Percentiles rank a stretch among this genome's conserved stretches.
Evolutionary conservation across 2,113 vertebrate species (phyloP).

Genomic region (Chaenocephalus aceratus): DNA sequence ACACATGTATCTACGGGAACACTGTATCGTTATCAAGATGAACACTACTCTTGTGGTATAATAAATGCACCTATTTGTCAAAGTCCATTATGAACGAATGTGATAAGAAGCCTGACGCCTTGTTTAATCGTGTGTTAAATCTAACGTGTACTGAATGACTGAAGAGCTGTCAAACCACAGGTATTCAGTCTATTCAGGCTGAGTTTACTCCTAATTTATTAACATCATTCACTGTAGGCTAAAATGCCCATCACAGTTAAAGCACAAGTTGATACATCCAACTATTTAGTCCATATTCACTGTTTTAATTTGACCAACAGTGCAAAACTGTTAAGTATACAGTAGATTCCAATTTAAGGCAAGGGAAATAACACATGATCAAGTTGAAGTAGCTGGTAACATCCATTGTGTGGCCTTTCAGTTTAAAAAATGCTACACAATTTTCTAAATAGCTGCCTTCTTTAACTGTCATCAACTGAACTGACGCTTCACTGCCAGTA

Average conservation of each 20-base stretch:
- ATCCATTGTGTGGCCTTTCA: neutral
- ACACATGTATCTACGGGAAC: conserved; percentile 20
- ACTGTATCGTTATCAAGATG: neutral
- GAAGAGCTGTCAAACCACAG: neutral
- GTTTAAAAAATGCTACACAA: neutral
- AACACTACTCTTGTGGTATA: neutral
- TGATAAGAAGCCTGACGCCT: neutral
- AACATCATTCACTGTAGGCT: neutral
- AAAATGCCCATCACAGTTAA: neutral
- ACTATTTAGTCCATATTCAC: neutral
- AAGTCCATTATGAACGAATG: conserved; percentile 6
- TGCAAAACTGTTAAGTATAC: neutral
- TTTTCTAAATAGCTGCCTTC: neutral
- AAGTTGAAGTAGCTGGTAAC: neutral
- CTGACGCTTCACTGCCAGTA: neutral
- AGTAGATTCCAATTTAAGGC: neutral
- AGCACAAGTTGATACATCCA: neutral
- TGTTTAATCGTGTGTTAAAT: neutral
- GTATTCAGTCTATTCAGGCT: neutral
- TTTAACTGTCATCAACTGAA: neutral
- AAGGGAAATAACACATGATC: neutral
- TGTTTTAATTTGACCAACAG: neutral
- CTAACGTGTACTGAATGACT: neutral
- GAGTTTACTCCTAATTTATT: neutral
- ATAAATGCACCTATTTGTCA: conserved; percentile 1